Percentiles rank a stretch among this genome's conserved stretches.
Conservation (phyloP, 2,113 vertebrate species). For the Mirza zaza region DNA sequence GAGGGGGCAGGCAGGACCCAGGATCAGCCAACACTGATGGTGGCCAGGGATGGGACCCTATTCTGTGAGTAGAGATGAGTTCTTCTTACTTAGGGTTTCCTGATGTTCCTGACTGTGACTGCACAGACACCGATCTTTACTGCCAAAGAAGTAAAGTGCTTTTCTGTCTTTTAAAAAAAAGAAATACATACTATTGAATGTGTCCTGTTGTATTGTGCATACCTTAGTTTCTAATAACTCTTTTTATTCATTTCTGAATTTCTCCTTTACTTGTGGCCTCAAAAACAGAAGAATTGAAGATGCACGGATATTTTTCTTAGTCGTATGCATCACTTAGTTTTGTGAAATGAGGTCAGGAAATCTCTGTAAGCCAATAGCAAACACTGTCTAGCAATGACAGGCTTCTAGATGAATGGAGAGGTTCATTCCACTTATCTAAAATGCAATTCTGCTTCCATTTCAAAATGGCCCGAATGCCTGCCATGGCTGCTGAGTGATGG, state of each 20-base stretch:
- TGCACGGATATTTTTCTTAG: neutral
- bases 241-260: neutral
- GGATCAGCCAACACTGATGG: neutral
- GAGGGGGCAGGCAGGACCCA: neutral
- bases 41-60: neutral
- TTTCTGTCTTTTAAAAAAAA: neutral
- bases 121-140: neutral
- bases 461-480: slow-evolving; percentile 16
- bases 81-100: neutral
- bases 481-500: slow-evolving; percentile 39
- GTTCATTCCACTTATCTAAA: slow-evolving; percentile 61
- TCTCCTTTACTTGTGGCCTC: neutral
- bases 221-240: neutral
- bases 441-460: slow-evolving; percentile 45
- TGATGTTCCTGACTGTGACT: neutral
- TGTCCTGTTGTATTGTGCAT: neutral
- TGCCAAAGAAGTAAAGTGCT: neutral
- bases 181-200: neutral
- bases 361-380: slow-evolving; percentile 42
- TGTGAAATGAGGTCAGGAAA: slow-evolving; percentile 41
- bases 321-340: slow-evolving; percentile 35
- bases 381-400: neutral
- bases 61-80: accelerated
- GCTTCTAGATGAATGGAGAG: slow-evolving; percentile 50
- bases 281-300: neutral